Conservation (phyloP, 2,113 vertebrate genomes). For the Todiramphus saurophagus region DNA sequence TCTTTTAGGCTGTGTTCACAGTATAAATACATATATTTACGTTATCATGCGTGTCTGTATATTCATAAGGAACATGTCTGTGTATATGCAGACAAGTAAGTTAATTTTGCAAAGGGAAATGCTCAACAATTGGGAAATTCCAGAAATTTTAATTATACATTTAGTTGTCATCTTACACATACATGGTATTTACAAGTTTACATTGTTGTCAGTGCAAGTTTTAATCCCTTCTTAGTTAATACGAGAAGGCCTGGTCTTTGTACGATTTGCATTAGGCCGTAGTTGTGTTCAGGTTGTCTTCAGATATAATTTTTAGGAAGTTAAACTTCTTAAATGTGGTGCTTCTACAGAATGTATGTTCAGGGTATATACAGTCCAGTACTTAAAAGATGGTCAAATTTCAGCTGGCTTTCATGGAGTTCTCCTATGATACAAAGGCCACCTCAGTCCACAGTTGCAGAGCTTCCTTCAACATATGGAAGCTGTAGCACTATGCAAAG, state of each 20-base stretch:
- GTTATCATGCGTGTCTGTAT: background rate
- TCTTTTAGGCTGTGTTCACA: background rate
- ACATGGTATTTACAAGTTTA: too few relatives aligned
- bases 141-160: background rate
- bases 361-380: background rate
- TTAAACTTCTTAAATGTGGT: background rate
- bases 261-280: fast-evolving
- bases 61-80: background rate
- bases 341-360: background rate
- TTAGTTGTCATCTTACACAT: background rate
- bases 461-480: background rate
- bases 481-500: background rate
- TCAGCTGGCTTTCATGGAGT: background rate
- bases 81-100: background rate
- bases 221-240: background rate
- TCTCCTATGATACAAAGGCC: background rate
- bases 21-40: background rate
- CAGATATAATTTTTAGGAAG: background rate
- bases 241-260: background rate
- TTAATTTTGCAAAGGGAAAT: background rate
- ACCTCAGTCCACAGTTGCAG: background rate
- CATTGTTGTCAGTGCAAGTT: background rate
- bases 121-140: background rate
- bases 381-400: background rate
- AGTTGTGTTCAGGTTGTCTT: background rate